Evolutionary conservation across 2,888 invertebrate species (phyloP).

Genomic region (Halocaridina rubra): DNA sequence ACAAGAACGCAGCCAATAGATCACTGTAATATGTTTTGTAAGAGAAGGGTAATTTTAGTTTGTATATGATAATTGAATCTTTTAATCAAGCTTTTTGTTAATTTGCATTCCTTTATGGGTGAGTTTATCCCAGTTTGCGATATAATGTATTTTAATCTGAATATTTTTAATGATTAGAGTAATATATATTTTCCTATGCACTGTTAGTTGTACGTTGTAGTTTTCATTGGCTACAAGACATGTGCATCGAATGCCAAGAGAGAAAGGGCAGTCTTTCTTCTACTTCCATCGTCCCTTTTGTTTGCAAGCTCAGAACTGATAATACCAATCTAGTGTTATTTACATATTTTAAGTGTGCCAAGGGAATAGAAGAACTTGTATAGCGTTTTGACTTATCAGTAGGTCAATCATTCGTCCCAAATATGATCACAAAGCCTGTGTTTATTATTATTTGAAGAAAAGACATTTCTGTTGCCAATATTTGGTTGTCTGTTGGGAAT

Average conservation of each 20-base stretch:
- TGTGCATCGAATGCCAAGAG: slow-evolving; percentile 35
- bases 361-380: slow-evolving; percentile 13
- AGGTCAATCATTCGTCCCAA: neutral
- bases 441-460: neutral
- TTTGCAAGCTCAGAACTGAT: neutral
- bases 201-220: slow-evolving; percentile 18
- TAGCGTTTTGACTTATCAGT: slow-evolving; percentile 9
- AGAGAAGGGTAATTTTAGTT: neutral
- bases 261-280: slow-evolving; percentile 39
- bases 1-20: neutral
- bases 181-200: slow-evolving; percentile 34
- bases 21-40: neutral
- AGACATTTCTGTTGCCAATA: neutral
- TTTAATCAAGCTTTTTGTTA: neutral
- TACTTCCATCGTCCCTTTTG: slow-evolving; percentile 26
- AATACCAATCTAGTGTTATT: neutral
- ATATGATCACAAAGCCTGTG: neutral
- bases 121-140: neutral
- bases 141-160: neutral
- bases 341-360: slow-evolving; percentile 37
- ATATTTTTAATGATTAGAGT: slow-evolving; percentile 3
- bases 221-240: slow-evolving; percentile 11
- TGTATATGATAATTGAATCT: neutral
- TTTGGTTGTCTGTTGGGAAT: too few relatives aligned
- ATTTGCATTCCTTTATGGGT: slow-evolving; percentile 20